Evolutionary conservation across 2,797 vertebrate genomes (phyloP), one percentile per base, ranked within the genome.

Genomic region (Otolemur crassicaudatus): DNA sequence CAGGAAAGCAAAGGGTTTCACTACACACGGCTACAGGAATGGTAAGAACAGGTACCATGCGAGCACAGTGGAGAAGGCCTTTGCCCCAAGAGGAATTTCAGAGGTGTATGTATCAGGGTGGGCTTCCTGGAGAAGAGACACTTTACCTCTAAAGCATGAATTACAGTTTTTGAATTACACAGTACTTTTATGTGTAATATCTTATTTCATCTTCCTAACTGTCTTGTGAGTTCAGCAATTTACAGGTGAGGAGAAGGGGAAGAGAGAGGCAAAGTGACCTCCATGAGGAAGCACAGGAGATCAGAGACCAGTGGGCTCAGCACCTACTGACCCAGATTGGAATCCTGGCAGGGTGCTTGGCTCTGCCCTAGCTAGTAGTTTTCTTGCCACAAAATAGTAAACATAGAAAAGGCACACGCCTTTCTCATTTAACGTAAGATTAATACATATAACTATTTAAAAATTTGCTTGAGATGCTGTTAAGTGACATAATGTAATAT

Each of bases 41-140:
- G 6, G 19, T 10, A 67, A 86, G 56, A 72, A 22, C 11, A 65
- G 23, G 29, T 29, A 5, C 0, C 0, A 3, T 0, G 2, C 8
- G 56, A 46, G 8, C 3, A 22, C 11, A 2, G 7, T 14, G 19
- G 40, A 65, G 2, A 34, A 22, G 27, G 11, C 27, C 61, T 80
- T 16, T 65, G 46, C 13, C 40, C 40, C 22, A 40, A 87, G 29
- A 84, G 43, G 7, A 6, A 7, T n/a, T 73, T 60, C 0, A 7
- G 49, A 63, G 27, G 5, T 60, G 69, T 7, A 0, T 4, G 2
- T 31, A 8, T 46, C 60, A 31, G 29, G 37, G 25, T 61, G 27
- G 5, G 23, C 37, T 90, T 63, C 75, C 79, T 37, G 63, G 77
- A 94, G 61, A 40, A 86, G 73, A 82, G 53, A 14, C 53, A 7